Evolutionary conservation across 2,888 invertebrate species (phyloP), one percentile per base, ranked within the genome.

Genomic region (Ceraclea dissimilis): DNA sequence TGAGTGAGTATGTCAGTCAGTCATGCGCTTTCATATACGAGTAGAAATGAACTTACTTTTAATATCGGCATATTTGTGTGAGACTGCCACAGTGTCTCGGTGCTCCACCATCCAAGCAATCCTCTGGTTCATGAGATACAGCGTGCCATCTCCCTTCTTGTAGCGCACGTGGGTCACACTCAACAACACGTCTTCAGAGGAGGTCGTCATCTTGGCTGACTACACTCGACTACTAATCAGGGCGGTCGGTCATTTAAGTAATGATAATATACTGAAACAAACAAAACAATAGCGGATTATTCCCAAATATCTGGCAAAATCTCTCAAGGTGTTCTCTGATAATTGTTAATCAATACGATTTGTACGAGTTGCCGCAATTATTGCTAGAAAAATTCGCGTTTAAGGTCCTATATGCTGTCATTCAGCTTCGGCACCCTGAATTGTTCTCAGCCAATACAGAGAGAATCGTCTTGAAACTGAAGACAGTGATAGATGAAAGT

Each of bases 21-120:
- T n/a, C n/a, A n/a, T n/a, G n/a, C n/a, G n/a, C n/a, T n/a, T n/a
- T n/a, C n/a, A n/a, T n/a, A n/a, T n/a, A n/a, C n/a, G n/a, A n/a
- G n/a, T n/a, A n/a, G n/a, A n/a, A n/a, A n/a, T n/a, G n/a, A n/a
- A 39, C 16, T 81, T 79, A 93, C 94, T 86, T 83, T 96, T 97
- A 63, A 98, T 95, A 72, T 97, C 96, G 60, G 92, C 88, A 75
- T 93, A 98, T 69, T 88, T 85, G 74, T 95, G 93, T 55, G 93
- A 94, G 58, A 96, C 89, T 13, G 91, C 87, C 49, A 97, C 94
- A 2, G 90, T 92, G 68, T 95, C 93, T 62, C 87, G 81, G 70
- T 94, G 90, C 69, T 93, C 91, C 62, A 93, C 81, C 90, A 96
- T 95, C 94, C 96, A 98, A 34, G 93, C 96, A 64, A 98, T 79